Conservation (phyloP, 2,113 vertebrate species). For the Brachypteracias leptosomus region DNA sequence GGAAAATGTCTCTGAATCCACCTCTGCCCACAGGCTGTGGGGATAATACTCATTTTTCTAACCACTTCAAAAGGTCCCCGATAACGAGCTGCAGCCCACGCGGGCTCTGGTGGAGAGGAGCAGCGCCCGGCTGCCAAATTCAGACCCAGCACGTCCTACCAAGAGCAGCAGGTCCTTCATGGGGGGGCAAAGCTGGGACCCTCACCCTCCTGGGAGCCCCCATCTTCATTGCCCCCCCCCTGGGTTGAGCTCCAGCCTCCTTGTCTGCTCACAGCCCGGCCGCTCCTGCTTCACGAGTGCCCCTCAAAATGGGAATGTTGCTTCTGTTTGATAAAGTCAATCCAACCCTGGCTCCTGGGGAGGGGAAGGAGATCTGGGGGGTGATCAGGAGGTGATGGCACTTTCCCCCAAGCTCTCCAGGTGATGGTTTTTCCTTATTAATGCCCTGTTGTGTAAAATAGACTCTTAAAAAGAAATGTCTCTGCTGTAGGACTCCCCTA, state of each 20-base stretch:
- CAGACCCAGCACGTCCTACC: rapidly evolving
- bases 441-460: background rate
- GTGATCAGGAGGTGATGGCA: background rate
- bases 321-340: background rate
- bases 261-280: background rate
- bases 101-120: background rate
- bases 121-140: background rate
- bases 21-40: background rate
- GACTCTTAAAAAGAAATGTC: background rate
- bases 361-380: background rate
- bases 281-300: background rate
- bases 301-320: background rate
- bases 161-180: background rate
- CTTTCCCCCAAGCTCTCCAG: background rate
- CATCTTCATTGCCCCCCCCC: background rate
- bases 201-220: background rate
- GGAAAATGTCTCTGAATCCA: background rate
- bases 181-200: rapidly evolving
- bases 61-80: background rate
- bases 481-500: background rate
- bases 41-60: background rate
- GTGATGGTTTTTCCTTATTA: background rate
- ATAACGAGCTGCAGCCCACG: background rate
- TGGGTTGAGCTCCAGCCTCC: background rate
- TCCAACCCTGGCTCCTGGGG: background rate